Conservation (phyloP, 2,888 invertebrate species). For the Falcaria lacertinaria region DNA sequence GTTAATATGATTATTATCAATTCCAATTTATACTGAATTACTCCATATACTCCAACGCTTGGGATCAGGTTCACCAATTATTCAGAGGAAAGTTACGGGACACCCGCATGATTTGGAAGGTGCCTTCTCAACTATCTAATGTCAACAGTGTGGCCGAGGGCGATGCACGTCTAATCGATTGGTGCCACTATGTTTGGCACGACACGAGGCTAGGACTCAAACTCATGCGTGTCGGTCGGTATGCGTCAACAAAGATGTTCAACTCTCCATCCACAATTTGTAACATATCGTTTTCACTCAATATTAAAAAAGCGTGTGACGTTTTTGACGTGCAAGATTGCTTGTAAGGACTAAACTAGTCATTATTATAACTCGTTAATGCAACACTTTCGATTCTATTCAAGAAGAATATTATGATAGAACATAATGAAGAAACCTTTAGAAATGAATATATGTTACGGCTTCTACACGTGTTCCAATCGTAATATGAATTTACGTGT, state of each 20-base stretch:
- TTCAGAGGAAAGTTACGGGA: slow-evolving; percentile 3
- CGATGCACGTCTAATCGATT: slow-evolving; percentile 25
- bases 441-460: too few species aligned
- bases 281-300: background rate
- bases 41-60: too few species aligned
- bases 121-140: slow-evolving; percentile 5
- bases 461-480: too few species aligned
- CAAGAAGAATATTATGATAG: too few species aligned
- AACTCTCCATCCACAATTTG: background rate
- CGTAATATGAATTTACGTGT: too few species aligned
- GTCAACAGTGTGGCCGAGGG: slow-evolving; percentile 9
- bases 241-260: slow-evolving; percentile 9
- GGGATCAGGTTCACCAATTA: background rate
- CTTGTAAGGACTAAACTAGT: too few species aligned
- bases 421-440: too few species aligned
- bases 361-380: too few species aligned
- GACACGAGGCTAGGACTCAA: slow-evolving; percentile 7
- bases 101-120: slow-evolving; percentile 5
- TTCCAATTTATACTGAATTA: too few species aligned
- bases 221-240: slow-evolving; percentile 9
- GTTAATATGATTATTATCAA: too few species aligned
- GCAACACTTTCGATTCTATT: too few species aligned
- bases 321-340: background rate
- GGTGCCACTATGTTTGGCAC: slow-evolving; percentile 16
- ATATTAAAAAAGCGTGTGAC: background rate